Conservation (phyloP, 2,888 invertebrate species). For the Neria commutata region DNA sequence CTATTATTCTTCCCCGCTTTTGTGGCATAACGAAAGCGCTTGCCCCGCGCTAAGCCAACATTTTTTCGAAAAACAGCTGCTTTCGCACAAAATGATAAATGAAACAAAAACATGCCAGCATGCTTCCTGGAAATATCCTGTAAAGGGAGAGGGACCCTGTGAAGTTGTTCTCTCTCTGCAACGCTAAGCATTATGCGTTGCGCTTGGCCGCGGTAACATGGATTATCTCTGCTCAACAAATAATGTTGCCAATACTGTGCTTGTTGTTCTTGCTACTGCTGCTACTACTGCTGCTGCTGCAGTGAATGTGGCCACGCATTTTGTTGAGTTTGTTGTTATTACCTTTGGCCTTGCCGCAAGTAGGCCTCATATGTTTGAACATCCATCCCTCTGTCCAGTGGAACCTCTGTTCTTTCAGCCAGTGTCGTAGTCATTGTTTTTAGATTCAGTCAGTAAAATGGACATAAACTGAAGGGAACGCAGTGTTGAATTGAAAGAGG, state of each 20-base stretch:
- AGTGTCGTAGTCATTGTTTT: too few species aligned
- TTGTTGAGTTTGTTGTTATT: slow-evolving; percentile 44
- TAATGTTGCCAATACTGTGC: slow-evolving; percentile 19
- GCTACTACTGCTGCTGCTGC: neutral
- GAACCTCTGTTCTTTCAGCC: too few species aligned
- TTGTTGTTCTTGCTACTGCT: slow-evolving; percentile 5
- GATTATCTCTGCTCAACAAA: slow-evolving; percentile 20
- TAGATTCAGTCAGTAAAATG: too few species aligned
- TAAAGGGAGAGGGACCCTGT: too few species aligned
- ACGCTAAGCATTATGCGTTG: neutral
- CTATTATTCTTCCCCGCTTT: too few species aligned
- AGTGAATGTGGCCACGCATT: slow-evolving; percentile 38
- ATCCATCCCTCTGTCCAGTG: neutral
- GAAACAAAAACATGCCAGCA: neutral
- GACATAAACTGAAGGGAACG: too few species aligned
- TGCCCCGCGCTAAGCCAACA: neutral
- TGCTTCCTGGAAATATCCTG: neutral
- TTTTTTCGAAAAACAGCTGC: neutral
- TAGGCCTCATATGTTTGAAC: slow-evolving; percentile 41
- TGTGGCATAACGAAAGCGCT: too few species aligned
- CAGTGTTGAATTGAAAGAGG: too few species aligned
- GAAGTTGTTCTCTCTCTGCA: too few species aligned
- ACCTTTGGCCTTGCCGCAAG: slow-evolving; percentile 41
- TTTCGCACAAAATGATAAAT: neutral
- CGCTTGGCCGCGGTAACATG: slow-evolving; percentile 3